Evolutionary conservation across 1,140 invertebrate species (phyloP).

Genomic region (Drosophila baimaii): DNA sequence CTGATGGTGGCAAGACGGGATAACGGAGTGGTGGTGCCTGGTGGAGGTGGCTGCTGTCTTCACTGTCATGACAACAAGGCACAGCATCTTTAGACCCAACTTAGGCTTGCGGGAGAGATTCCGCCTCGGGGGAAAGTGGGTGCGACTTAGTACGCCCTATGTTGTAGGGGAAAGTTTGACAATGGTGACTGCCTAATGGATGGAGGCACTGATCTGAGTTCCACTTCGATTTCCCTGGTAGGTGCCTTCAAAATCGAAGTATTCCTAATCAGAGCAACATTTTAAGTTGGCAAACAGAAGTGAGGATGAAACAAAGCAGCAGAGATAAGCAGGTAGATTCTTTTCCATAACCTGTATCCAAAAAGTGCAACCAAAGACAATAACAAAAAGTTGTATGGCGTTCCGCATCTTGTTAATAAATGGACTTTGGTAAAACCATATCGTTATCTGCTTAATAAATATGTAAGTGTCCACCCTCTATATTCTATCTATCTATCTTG

Average conservation of each 20-base stretch:
- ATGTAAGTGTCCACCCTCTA: no score
- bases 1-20: not conserved
- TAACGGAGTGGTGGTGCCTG: not conserved
- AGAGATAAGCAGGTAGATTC: not conserved
- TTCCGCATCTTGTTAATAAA: no score
- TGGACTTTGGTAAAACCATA: no score
- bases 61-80: slow-evolving; percentile 69
- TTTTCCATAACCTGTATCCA: not conserved
- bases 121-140: not conserved
- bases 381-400: no score
- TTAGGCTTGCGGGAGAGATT: slow-evolving; percentile 16
- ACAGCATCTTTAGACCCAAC: slow-evolving; percentile 56
- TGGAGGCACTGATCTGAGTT: slow-evolving; percentile 10
- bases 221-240: not conserved
- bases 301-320: not conserved
- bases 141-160: slow-evolving; percentile 20
- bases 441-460: no score
- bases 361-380: no score
- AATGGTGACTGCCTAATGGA: slow-evolving; percentile 43
- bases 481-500: no score
- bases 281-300: not conserved
- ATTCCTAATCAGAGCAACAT: slow-evolving; percentile 52
- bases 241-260: slow-evolving; percentile 10
- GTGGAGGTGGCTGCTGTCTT: slow-evolving; percentile 11
- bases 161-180: slow-evolving; percentile 48